A percentile compares a stretch with the other conserved stretches of the same genome.
Conservation (phyloP, 1,140 invertebrate species). For the Rhopalosiphum maidis region DNA sequence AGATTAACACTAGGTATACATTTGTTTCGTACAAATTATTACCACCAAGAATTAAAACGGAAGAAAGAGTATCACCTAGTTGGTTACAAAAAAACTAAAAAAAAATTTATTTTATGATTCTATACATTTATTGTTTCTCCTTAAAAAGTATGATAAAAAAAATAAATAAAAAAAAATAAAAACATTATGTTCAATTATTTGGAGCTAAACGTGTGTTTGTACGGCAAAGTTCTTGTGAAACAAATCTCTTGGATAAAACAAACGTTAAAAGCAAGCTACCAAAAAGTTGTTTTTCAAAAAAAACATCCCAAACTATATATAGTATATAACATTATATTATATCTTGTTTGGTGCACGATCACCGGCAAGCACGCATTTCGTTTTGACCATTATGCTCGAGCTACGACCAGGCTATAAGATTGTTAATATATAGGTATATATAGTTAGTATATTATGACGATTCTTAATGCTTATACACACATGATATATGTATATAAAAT, state of each 20-base stretch:
- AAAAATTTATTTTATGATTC: background rate
- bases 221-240: slow-evolving; percentile 52
- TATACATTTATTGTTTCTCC: background rate
- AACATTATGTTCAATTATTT: slow-evolving; percentile 42
- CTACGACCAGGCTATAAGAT: slow-evolving; percentile 58
- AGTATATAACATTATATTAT: slow-evolving; percentile 24
- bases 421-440: slow-evolving; percentile 38
- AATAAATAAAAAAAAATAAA: background rate
- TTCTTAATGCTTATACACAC: background rate
- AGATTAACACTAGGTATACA: slow-evolving; percentile 48
- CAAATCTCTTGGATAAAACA: slow-evolving; percentile 53
- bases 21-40: slow-evolving; percentile 46
- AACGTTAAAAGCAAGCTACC: slow-evolving; percentile 58
- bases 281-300: slow-evolving; percentile 50
- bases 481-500: background rate
- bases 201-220: slow-evolving; percentile 57
- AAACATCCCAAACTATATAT: slow-evolving; percentile 56
- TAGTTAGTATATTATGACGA: background rate
- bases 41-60: slow-evolving; percentile 54
- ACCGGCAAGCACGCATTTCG: slow-evolving; percentile 46
- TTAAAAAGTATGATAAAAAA: background rate
- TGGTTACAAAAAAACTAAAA: slow-evolving; percentile 24
- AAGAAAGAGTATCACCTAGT: slow-evolving; percentile 49
- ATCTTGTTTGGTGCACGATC: slow-evolving; percentile 50
- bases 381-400: slow-evolving; percentile 53